Conservation (phyloP, 2,797 vertebrate species). For the Sphaeramia orbicularis region DNA sequence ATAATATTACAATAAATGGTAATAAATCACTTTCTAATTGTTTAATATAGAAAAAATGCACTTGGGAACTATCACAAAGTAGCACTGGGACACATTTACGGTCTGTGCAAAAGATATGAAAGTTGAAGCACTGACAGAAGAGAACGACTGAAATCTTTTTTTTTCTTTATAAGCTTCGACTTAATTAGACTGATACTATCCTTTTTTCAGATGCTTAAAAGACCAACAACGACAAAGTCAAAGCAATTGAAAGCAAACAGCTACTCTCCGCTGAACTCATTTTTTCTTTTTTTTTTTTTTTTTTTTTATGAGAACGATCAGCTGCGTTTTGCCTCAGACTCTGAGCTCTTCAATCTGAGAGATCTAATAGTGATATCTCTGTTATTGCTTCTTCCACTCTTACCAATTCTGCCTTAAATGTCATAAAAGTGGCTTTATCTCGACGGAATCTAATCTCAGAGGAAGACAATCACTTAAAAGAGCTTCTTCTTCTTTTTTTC, state of each 20-base stretch:
- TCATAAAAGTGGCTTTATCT: conserved; percentile 58
- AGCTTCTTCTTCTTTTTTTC: conserved; percentile 37
- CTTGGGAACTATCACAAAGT: no score
- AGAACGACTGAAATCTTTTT: neutral
- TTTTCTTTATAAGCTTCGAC: conserved; percentile 2
- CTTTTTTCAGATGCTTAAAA: conserved; percentile 10
- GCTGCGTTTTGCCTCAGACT: conserved; percentile 6
- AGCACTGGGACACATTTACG: no score
- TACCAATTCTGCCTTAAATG: conserved; percentile 47
- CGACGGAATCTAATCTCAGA: conserved; percentile 60
- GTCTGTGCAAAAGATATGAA: neutral
- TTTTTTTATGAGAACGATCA: conserved; percentile 16
- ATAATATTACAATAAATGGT: no score
- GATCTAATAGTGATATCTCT: conserved; percentile 29
- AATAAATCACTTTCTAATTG: no score
- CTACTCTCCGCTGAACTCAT: conserved; percentile 2
- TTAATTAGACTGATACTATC: neutral
- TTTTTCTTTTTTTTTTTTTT: conserved; percentile 22
- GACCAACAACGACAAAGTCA: conserved; percentile 2
- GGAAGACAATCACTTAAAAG: conserved; percentile 59
- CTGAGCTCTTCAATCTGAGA: conserved; percentile 25
- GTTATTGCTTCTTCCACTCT: conserved; percentile 27
- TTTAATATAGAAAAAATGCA: no score
- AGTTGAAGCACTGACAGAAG: neutral
- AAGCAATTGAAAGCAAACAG: conserved; percentile 33